phyloP scores from a whole-genome alignment of 1,140 invertebrate genomes.

The Aphidius ervi region DNA sequence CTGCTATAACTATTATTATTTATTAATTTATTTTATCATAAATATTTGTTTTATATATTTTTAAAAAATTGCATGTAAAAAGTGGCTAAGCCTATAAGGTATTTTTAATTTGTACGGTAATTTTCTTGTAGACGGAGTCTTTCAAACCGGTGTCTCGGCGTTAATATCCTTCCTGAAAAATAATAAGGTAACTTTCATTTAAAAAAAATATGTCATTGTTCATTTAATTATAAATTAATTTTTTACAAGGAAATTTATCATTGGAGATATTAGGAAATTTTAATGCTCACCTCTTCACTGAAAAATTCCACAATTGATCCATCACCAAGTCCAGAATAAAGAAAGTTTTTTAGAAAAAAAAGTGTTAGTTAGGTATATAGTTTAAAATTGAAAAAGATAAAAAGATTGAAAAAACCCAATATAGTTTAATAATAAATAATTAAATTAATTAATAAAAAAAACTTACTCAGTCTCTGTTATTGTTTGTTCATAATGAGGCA shows the following conservation, averaged over 20 bases:
- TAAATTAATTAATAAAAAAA: slow-evolving; percentile 13
- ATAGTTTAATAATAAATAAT: slow-evolving; percentile 16
- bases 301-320: slow-evolving; percentile 18
- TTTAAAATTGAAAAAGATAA: neutral
- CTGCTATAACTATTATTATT: slow-evolving; percentile 8
- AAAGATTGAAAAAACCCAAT: neutral
- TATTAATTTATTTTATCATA: slow-evolving; percentile 20
- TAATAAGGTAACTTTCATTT: slow-evolving; percentile 12
- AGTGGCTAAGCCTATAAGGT: slow-evolving; percentile 43
- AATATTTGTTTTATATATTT: slow-evolving; percentile 3
- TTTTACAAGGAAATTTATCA: neutral
- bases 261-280: slow-evolving; percentile 12
- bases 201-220: slow-evolving; percentile 9
- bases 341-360: slow-evolving; percentile 2
- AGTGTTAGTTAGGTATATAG: neutral
- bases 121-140: slow-evolving; percentile 37
- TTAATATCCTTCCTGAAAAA: slow-evolving; percentile 58
- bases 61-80: slow-evolving; percentile 37
- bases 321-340: slow-evolving; percentile 24
- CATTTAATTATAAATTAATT: slow-evolving; percentile 11
- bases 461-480: slow-evolving; percentile 57
- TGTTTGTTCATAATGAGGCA: slow-evolving; percentile 44
- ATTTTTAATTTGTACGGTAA: slow-evolving; percentile 50
- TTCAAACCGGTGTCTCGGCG: slow-evolving; percentile 58
- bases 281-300: slow-evolving; percentile 34